Conservation (phyloP, 2,797 vertebrate species). For the Enteromius paludinosus region DNA sequence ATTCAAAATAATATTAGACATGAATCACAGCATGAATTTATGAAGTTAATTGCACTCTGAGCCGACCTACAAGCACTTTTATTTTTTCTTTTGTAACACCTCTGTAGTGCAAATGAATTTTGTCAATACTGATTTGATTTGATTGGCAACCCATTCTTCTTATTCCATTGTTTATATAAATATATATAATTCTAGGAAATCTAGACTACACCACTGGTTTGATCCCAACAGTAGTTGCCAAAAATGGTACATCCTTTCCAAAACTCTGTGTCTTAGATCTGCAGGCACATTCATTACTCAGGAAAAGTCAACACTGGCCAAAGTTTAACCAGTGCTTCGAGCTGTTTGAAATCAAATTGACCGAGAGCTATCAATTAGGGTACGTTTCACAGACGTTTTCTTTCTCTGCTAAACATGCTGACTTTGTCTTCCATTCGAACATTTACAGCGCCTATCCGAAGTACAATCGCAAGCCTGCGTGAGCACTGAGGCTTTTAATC, state of each 20-base stretch:
- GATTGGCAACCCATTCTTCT: too few species aligned
- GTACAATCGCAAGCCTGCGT: not conserved
- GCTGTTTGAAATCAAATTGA: not conserved
- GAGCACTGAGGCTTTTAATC: constrained; percentile 12
- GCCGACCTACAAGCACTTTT: too few species aligned
- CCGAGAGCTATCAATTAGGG: not conserved
- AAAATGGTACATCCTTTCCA: not conserved
- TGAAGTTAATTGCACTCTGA: too few species aligned
- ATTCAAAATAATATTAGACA: too few species aligned
- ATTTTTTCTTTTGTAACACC: too few species aligned
- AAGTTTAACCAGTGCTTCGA: not conserved
- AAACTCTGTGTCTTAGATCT: not conserved
- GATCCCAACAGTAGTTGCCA: not conserved
- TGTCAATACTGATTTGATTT: too few species aligned
- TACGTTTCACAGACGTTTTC: not conserved
- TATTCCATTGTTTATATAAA: too few species aligned
- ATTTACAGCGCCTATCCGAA: not conserved
- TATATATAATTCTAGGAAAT: too few species aligned
- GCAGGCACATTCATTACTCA: not conserved
- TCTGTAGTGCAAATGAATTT: too few species aligned
- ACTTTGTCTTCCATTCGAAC: not conserved
- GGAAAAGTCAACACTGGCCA: not conserved
- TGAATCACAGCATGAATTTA: too few species aligned
- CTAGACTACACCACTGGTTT: not conserved
- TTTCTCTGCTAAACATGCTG: not conserved